Percentiles rank a stretch among this genome's conserved stretches.
Conservation (phyloP, 2,797 vertebrate species). For the Aphelocoma californica region DNA sequence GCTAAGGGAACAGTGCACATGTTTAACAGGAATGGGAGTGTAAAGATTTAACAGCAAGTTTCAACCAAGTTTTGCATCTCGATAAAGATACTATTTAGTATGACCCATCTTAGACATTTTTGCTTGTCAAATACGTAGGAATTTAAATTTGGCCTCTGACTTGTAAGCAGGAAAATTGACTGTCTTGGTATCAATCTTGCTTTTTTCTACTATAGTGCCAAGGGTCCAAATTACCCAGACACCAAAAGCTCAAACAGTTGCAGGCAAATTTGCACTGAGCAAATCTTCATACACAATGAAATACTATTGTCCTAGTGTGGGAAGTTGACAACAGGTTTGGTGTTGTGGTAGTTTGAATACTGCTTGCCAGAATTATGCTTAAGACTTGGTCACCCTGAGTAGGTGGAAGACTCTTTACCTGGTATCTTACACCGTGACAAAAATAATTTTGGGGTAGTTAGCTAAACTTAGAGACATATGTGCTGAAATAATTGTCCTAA, state of each 20-base stretch:
- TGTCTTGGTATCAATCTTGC: neutral
- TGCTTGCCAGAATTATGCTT: neutral
- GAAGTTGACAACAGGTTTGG: neutral
- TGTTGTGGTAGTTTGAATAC: neutral
- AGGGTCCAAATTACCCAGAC: neutral
- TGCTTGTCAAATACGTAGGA: neutral
- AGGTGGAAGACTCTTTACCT: neutral
- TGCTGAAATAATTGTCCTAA: neutral
- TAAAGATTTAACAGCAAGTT: neutral
- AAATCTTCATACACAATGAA: neutral
- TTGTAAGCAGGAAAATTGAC: neutral
- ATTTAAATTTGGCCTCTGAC: neutral
- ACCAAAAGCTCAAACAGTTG: neutral
- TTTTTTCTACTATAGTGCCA: neutral
- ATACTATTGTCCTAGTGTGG: neutral
- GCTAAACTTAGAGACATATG: neutral
- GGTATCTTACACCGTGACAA: neutral
- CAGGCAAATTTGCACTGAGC: neutral
- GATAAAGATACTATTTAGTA: neutral
- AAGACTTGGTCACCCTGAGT: neutral
- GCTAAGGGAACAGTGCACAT: neutral
- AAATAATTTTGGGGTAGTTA: neutral
- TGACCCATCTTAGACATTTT: neutral
- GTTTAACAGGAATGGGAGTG: neutral
- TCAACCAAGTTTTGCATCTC: neutral